Conservation (phyloP, 2,797 vertebrate species). For the Melanogrammus aeglefinus region DNA sequence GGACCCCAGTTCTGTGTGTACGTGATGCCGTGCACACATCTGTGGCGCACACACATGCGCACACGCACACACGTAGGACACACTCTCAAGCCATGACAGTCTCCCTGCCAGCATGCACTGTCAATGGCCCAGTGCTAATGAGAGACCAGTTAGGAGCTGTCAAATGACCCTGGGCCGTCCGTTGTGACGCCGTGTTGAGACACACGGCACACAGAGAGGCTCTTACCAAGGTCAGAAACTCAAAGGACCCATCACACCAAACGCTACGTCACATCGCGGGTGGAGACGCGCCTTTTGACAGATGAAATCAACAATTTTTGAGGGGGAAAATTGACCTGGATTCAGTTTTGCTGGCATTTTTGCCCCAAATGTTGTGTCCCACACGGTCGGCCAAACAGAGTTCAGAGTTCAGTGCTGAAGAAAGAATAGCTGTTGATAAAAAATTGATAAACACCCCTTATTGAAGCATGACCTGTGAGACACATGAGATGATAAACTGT, state of each 20-base stretch:
- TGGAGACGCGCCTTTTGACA: not conserved
- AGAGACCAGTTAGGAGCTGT: conserved; percentile 69
- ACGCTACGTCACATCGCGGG: not conserved
- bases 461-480: too few relatives aligned
- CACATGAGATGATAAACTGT: too few relatives aligned
- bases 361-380: too few relatives aligned
- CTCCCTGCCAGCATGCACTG: conserved; percentile 39
- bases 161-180: conserved; percentile 59
- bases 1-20: conserved; percentile 18
- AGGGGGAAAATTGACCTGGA: too few relatives aligned
- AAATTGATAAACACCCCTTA: too few relatives aligned
- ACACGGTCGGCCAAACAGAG: too few relatives aligned
- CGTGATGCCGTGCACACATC: conserved; percentile 18
- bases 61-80: conserved; percentile 11
- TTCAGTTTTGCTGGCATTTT: too few relatives aligned
- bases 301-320: not conserved
- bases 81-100: not conserved
- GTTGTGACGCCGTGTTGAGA: conserved; percentile 50
- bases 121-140: conserved; percentile 65
- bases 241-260: not conserved
- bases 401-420: too few relatives aligned
- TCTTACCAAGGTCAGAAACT: not conserved
- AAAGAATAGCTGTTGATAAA: too few relatives aligned
- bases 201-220: conserved; percentile 55
- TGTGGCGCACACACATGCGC: conserved; percentile 5